phyloP scores from a whole-genome alignment of 1,140 invertebrate species.

The Drosophila prosaltans region DNA sequence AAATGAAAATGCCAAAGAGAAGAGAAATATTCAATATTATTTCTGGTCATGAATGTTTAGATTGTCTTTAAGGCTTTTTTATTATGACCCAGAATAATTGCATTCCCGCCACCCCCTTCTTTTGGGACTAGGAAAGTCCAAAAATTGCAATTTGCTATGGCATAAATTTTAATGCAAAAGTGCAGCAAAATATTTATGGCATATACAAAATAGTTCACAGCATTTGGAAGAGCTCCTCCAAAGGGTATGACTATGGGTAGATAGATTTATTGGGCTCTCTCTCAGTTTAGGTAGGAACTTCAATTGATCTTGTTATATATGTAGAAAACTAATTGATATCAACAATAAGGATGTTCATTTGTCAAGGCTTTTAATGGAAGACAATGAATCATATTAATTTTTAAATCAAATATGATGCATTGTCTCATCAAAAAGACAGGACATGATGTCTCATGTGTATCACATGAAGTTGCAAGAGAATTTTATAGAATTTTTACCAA shows the following conservation, averaged over 20 bases:
- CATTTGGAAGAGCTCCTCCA: neutral
- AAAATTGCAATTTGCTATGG: slow-evolving; percentile 40
- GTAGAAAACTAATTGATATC: no score
- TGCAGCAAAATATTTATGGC: slow-evolving; percentile 71
- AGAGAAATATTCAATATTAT: slow-evolving; percentile 51
- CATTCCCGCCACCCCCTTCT: slow-evolving; percentile 7
- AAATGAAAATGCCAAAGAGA: slow-evolving; percentile 27
- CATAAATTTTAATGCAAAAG: slow-evolving; percentile 76
- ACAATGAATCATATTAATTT: neutral
- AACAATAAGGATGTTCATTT: no score
- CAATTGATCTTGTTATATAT: no score
- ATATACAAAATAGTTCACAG: slow-evolving; percentile 45
- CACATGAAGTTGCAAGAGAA: no score
- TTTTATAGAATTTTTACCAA: no score
- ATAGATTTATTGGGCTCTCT: neutral
- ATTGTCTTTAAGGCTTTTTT: slow-evolving; percentile 53
- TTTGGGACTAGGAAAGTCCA: neutral
- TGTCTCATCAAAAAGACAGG: slow-evolving; percentile 18
- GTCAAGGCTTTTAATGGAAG: slow-evolving; percentile 3
- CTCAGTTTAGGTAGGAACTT: neutral
- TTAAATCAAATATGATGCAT: slow-evolving; percentile 3
- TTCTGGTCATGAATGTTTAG: slow-evolving; percentile 26
- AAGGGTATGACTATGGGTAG: neutral
- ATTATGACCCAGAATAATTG: slow-evolving; percentile 29
- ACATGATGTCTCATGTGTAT: no score